Evolutionary conservation across 2,888 invertebrate species (phyloP), one percentile per base, ranked within the genome.

Genomic region (Drosophila austrosaltans): DNA sequence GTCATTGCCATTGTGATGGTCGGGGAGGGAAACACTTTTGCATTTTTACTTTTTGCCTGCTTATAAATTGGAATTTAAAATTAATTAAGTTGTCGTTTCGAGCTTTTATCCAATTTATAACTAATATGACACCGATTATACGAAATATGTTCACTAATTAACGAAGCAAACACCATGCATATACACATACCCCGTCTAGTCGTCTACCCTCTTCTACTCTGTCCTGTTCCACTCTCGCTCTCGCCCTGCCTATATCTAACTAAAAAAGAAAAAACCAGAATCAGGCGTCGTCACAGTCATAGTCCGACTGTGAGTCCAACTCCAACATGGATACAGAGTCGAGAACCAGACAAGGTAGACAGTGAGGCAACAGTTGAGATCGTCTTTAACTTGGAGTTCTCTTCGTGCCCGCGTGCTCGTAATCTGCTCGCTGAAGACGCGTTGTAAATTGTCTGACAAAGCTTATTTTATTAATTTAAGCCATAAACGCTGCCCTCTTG

Each of bases 131-230:
- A 91, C 90, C 91, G 91, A 92, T 92, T 92, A 92, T 91, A 90
- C 91, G 91, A 92, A 91, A 91, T 91, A 91, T 92, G 91, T 91
- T 92, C 91, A 89, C 91, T 92, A 92, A 92, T 92, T 92, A 92
- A 91, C 91, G 91, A 89, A 89, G 36, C 91, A 90, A 91, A 91
- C 91, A 91, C 90, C 89, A 72, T 82, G 78, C 54, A 72, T 61
- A 40, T 48, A 30, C 42, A 40, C 58, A 61, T 48, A 22, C 53
- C 48, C 36, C 36, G 10, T 36, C 36, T 36, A 36, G 36, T 36
- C 10, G 36, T 36, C 10, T 36, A 36, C 1, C 36, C 36, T 36
- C 36, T 36, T 16, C 16, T 16, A 16, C 16, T 16, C 16, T 10
- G 2, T 56, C 6, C 40, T 36, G 7, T 6, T 32, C 44, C n/a